Base-by-base conservation (phyloP, 2,888 invertebrate species). In the Chrysolina americana region DNA sequence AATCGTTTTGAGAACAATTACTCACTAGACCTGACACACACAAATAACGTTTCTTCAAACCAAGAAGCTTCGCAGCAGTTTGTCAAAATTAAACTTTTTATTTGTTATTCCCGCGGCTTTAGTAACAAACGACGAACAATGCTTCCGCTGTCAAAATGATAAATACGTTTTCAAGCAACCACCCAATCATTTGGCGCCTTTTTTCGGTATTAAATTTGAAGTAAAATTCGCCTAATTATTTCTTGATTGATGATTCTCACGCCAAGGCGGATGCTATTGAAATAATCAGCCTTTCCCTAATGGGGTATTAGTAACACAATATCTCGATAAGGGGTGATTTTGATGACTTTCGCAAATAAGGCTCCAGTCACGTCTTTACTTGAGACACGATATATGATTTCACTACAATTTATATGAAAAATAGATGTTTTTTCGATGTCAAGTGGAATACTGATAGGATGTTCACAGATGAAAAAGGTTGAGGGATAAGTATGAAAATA, bases 211-310 rank as follows among this genome's bases (percentile, higher is more conserved):
- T 78, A 79, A 81, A 81, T 81, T 80, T 71, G 78, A 68, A 80
- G 80, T 76, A 74, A 81, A 79, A 80, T 80, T 81, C 71, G 70
- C 78, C 79, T 81, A 80, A 81, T 81, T 81, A 81, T 81, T 77
- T 64, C 77, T 78, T 81, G 81, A 81, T 81, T 81, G 79, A 81
- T 81, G 81, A 75, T 78, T 74, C 53, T 23, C 21, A 65, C 76
- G 78, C 41, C 75, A 71, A 71, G 68, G 50, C 63, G 62, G 66
- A 73, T 66, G 48, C 65, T 74, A 68, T 65, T 62, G 68, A 59
- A 74, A 76, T 79, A 79, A 79, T 78, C 77, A 75, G 77, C 76
- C 75, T 75, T 76, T 65, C 70, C 68, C 64, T 71, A 74, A 74
- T 71, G 48, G 66, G 71, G 53, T 64, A 74, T 74, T 65, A 71